Percentiles rank a stretch among this genome's conserved stretches.
phyloP scores from a whole-genome alignment of 2,888 invertebrate genomes.

The Timema cristinae region DNA sequence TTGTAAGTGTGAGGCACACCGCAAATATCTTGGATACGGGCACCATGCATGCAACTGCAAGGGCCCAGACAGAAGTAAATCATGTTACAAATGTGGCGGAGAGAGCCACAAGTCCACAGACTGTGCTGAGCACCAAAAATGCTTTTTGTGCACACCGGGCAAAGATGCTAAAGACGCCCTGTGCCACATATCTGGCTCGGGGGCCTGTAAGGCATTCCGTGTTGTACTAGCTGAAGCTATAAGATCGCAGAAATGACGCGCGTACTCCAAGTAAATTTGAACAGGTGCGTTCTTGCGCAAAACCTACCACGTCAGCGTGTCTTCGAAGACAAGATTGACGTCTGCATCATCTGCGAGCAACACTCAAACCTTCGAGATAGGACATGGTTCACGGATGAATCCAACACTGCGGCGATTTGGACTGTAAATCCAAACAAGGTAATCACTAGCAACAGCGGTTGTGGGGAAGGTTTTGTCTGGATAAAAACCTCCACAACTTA shows the following conservation, averaged over 20 bases:
- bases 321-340: conserved; percentile 5
- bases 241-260: conserved; percentile 3
- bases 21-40: not conserved
- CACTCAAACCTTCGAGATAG: not conserved
- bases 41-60: not conserved
- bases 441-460: not conserved
- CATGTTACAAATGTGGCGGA: conserved; percentile 2
- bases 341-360: conserved; percentile 5
- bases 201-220: not conserved
- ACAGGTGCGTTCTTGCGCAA: not conserved
- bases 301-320: not conserved
- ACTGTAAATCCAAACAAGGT: conserved; percentile 4
- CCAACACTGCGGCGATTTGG: not conserved
- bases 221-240: not conserved
- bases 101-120: not conserved
- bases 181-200: not conserved
- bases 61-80: not conserved
- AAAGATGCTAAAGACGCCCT: not conserved
- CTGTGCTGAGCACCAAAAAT: not conserved
- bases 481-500: not conserved
- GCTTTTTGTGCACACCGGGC: not conserved
- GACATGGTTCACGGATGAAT: not conserved
- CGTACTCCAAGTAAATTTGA: not conserved
- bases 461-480: not conserved
- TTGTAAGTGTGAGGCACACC: not conserved